These are phyloP conservation scores for Hetaerina americana DNA, from an alignment of 1,140 invertebrate genomes.

Conservation along the genomic window DNA sequence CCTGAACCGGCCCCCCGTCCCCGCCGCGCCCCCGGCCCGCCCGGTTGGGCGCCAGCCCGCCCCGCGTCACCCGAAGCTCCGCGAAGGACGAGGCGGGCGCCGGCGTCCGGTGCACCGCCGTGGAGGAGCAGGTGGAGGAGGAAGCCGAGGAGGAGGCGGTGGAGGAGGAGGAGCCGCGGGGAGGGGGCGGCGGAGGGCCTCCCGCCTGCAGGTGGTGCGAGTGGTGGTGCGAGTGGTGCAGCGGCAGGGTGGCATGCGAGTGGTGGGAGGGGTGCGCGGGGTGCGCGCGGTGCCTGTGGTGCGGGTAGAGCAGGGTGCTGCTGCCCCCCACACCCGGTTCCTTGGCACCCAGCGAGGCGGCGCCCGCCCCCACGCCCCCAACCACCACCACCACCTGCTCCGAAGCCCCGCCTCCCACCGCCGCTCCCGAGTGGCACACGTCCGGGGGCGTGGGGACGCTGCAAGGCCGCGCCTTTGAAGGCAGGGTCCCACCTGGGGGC, in stretches of 20 bases:
- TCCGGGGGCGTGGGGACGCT: conserved; percentile 1
- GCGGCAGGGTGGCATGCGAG: background rate
- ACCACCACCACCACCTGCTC: background rate
- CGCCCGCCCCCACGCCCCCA: background rate
- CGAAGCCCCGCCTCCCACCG: background rate
- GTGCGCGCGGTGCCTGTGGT: background rate
- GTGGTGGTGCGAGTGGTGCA: background rate
- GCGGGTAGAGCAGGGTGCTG: background rate
- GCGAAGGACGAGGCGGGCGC: background rate
- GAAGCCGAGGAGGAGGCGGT: background rate
- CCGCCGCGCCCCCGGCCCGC: background rate
- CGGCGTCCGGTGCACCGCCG: background rate
- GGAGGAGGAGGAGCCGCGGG: background rate
- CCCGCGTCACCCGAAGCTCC: background rate
- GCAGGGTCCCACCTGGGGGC: background rate
- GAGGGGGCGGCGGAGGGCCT: background rate
- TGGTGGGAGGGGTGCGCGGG: background rate
- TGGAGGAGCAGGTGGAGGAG: background rate
- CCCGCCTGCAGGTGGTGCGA: no score
- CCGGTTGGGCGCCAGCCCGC: background rate
- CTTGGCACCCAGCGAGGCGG: background rate
- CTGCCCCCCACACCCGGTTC: no score
- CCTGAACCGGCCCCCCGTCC: background rate
- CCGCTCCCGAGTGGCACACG: background rate
- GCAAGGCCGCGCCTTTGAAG: background rate